A percentile compares a stretch with the other conserved stretches of the same genome.
Conservation (phyloP, 2,888 invertebrate genomes). For the Phaonia tiefii region DNA sequence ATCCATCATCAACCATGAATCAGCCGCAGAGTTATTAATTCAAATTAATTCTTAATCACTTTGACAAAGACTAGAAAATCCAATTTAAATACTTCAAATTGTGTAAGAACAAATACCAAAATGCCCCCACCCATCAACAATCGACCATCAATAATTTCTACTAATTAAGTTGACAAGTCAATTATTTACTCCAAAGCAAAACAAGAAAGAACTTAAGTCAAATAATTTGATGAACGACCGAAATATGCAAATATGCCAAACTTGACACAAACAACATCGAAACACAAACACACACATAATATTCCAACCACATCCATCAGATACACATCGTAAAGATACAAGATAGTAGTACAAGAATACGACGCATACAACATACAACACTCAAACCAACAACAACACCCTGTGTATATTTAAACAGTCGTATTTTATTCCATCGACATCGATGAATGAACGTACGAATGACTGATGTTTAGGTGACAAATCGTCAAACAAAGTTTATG, state of each 20-base stretch:
- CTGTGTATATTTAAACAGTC: neutral
- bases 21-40: no score
- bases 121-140: neutral
- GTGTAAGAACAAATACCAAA: neutral
- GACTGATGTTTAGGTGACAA: slow-evolving; percentile 49
- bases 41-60: neutral
- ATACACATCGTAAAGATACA: no score
- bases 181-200: slow-evolving; percentile 36
- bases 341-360: neutral
- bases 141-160: neutral
- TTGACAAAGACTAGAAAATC: neutral
- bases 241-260: slow-evolving; percentile 49
- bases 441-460: slow-evolving; percentile 7
- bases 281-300: slow-evolving; percentile 4
- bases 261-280: neutral
- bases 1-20: no score
- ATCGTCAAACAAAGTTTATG: slow-evolving; percentile 50
- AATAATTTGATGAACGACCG: slow-evolving; percentile 46
- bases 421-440: neutral
- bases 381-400: slow-evolving; percentile 21
- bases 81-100: neutral
- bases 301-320: no score
- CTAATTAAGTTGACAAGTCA: slow-evolving; percentile 50
- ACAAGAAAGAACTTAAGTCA: slow-evolving; percentile 9
- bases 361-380: slow-evolving; percentile 5